Evolutionary conservation across 2,888 invertebrate species (phyloP).

Genomic region (Chouioia cunea): DNA sequence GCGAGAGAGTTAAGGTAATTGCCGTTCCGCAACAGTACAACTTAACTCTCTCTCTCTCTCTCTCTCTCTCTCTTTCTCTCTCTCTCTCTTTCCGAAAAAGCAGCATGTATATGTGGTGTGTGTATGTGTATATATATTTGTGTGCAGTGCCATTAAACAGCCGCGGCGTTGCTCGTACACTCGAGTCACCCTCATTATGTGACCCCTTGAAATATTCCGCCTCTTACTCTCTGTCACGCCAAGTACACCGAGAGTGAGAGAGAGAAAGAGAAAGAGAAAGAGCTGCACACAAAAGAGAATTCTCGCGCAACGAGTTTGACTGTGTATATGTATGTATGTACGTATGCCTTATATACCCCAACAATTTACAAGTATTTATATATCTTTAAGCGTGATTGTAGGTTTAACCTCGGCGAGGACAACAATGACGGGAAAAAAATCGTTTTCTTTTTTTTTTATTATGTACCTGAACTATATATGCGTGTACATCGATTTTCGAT

Average conservation of each 20-base stretch:
- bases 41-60: slow-evolving; percentile 38
- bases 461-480: too few species aligned
- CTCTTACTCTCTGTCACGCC: slow-evolving; percentile 14
- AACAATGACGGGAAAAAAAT: too few species aligned
- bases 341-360: background rate
- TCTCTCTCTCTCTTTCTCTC: slow-evolving; percentile 24
- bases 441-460: too few species aligned
- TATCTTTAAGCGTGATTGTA: too few species aligned
- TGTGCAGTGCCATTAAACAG: slow-evolving; percentile 34
- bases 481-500: too few species aligned
- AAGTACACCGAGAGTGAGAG: background rate
- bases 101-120: background rate
- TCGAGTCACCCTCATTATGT: slow-evolving; percentile 40
- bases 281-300: background rate
- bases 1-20: slow-evolving; percentile 43
- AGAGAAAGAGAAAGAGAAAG: too few species aligned
- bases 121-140: background rate
- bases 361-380: too few species aligned
- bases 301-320: background rate
- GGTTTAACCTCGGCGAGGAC: too few species aligned
- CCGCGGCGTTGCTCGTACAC: background rate
- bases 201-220: slow-evolving; percentile 33
- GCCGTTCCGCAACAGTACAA: slow-evolving; percentile 38
- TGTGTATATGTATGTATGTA: background rate
- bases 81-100: background rate